Evolutionary conservation across 2,888 invertebrate genomes (phyloP).

Genomic region (Cheilosia impressa): DNA sequence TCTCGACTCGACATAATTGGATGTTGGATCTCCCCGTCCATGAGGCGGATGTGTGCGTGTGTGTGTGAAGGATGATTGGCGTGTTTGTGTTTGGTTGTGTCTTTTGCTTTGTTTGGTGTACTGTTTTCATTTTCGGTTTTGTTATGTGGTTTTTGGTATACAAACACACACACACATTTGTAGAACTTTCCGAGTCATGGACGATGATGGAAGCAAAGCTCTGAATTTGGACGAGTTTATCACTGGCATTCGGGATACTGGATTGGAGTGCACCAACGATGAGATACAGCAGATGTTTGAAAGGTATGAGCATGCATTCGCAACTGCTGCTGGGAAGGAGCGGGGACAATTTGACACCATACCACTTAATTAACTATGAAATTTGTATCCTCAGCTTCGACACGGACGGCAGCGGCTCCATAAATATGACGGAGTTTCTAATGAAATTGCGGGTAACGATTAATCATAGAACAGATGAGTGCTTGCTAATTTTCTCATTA

Average conservation of each 20-base stretch:
- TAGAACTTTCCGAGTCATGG: conserved; percentile 94
- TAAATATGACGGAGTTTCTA: conserved; percentile 96
- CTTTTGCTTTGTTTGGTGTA: conserved; percentile 15
- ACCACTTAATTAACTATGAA: background rate
- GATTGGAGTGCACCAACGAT: conserved; percentile 87
- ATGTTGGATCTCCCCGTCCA: conserved; percentile 48
- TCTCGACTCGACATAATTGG: conserved; percentile 60
- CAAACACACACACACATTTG: conserved; percentile 14
- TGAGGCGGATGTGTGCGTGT: background rate
- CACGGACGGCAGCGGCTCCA: conserved; percentile 90
- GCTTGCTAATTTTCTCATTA: background rate
- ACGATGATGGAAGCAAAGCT: conserved; percentile 94
- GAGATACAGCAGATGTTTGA: conserved; percentile 80
- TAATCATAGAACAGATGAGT: no score
- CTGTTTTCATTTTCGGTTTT: conserved; percentile 57
- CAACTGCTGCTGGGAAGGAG: background rate
- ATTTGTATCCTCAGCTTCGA: conserved; percentile 86
- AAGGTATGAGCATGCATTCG: conserved; percentile 75
- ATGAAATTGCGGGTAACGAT: conserved; percentile 90
- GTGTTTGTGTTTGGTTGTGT: background rate
- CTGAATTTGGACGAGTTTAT: conserved; percentile 92
- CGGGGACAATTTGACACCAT: conserved; percentile 3
- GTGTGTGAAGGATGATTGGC: conserved; percentile 11
- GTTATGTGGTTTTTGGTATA: conserved; percentile 45
- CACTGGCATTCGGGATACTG: conserved; percentile 91